Conservation (phyloP, 2,888 invertebrate genomes). For the Octonoba sinensis region DNA sequence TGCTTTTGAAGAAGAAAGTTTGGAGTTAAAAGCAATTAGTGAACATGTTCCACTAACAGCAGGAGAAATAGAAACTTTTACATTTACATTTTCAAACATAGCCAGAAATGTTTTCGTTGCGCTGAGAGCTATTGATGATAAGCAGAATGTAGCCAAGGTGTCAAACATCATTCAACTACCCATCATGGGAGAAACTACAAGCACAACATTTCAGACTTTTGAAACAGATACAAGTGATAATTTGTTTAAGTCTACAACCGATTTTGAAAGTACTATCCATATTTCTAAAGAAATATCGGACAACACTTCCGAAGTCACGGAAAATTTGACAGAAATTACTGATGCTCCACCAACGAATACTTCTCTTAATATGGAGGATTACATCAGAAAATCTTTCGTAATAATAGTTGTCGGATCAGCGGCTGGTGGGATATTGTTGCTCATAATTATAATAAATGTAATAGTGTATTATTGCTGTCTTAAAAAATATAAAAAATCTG, state of each 20-base stretch:
- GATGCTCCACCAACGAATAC: neutral
- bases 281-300: no score
- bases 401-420: slow-evolving; percentile 2
- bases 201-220: neutral
- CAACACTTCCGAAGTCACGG: neutral
- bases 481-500: slow-evolving; percentile 8
- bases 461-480: slow-evolving; percentile 37
- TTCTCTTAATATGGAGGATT: neutral
- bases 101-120: slow-evolving; percentile 19
- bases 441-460: slow-evolving; percentile 35
- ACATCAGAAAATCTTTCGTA: slow-evolving; percentile 17
- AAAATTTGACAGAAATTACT: neutral
- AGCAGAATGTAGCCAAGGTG: slow-evolving; percentile 18
- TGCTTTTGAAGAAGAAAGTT: slow-evolving; percentile 34
- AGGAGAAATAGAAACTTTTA: slow-evolving; percentile 7
- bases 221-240: no score
- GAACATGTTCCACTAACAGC: neutral
- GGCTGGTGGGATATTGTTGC: slow-evolving; percentile 22
- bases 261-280: no score
- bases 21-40: neutral
- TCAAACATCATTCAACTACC: slow-evolving; percentile 50
- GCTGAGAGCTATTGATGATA: slow-evolving; percentile 29
- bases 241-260: no score
- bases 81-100: neutral
- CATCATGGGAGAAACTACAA: neutral